A percentile compares a stretch with the other conserved stretches of the same genome.
Evolutionary conservation across 2,113 vertebrate species (phyloP).

Genomic region (Perca schrenkii): DNA sequence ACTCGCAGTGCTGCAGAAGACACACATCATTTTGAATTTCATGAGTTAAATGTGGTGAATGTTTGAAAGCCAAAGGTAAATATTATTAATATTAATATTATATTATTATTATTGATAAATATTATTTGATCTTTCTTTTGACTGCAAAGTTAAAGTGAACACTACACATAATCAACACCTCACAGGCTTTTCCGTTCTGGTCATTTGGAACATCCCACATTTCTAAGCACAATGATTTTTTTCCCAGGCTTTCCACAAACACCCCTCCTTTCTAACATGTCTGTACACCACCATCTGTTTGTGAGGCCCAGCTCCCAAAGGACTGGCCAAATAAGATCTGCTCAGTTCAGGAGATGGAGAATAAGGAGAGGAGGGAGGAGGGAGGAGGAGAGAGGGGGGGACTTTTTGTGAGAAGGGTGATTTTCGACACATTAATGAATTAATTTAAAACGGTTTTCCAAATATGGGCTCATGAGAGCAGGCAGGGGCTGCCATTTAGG

Average conservation of each 20-base stretch:
- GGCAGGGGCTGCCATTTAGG: constrained; percentile 83
- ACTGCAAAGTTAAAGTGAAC: constrained; percentile 30
- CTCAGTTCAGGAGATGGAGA: constrained; percentile 76
- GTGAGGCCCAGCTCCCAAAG: constrained; percentile 78
- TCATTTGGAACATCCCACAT: constrained; percentile 40
- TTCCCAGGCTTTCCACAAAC: constrained; percentile 43
- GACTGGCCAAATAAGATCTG: constrained; percentile 83
- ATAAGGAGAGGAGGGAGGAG: constrained; percentile 31
- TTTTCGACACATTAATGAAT: constrained; percentile 88
- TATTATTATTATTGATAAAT: constrained; percentile 1
- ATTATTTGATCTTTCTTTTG: constrained; percentile 30
- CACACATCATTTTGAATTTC: constrained; percentile 41
- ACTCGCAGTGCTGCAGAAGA: constrained; percentile 93
- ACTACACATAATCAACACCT: constrained; percentile 39
- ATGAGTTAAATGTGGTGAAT: constrained; percentile 39
- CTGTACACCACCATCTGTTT: constrained; percentile 85
- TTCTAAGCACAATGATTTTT: constrained; percentile 44
- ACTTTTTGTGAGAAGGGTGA: constrained; percentile 76
- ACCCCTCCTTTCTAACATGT: constrained; percentile 74
- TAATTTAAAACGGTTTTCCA: constrained; percentile 85
- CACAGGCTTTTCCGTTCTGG: constrained; percentile 26
- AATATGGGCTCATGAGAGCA: constrained; percentile 82
- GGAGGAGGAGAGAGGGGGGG: neutral
- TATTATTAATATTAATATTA: too few relatives aligned
- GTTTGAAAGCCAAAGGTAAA: constrained; percentile 21